Evolutionary conservation across 2,113 vertebrate genomes (phyloP).

Genomic region (Albula glossodonta): DNA sequence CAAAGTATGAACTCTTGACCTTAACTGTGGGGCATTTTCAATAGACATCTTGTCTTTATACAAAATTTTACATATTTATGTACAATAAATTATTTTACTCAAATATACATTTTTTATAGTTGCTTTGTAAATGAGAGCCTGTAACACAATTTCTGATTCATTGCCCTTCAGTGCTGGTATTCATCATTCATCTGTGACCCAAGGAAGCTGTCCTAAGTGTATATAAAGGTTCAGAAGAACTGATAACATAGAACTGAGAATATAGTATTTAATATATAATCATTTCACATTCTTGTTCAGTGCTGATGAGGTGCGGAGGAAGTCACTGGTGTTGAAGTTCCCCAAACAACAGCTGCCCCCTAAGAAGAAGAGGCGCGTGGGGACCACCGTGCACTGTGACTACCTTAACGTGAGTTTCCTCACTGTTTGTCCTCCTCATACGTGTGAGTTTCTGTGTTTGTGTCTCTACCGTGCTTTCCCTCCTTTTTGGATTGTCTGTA

Average conservation of each 20-base stretch:
- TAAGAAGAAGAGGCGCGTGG: conserved; percentile 94
- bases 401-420: conserved; percentile 87
- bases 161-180: background rate
- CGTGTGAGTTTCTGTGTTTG: background rate
- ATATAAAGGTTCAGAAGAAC: background rate
- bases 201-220: background rate
- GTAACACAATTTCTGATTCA: background rate
- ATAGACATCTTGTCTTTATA: too few species aligned
- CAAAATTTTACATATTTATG: too few species aligned
- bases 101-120: too few species aligned
- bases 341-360: conserved; percentile 95
- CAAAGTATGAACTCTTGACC: too few species aligned
- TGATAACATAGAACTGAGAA: too few species aligned
- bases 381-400: conserved; percentile 93
- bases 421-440: background rate
- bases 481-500: background rate
- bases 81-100: too few species aligned
- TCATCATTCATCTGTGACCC: background rate
- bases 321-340: conserved; percentile 96
- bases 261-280: too few species aligned
- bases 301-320: conserved; percentile 95
- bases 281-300: conserved; percentile 56
- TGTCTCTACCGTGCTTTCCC: background rate
- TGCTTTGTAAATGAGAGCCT: too few species aligned
- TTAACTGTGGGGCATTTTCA: too few species aligned